phyloP scores from a whole-genome alignment of 2,797 vertebrate genomes.

The Pachyuromys duprasi region DNA sequence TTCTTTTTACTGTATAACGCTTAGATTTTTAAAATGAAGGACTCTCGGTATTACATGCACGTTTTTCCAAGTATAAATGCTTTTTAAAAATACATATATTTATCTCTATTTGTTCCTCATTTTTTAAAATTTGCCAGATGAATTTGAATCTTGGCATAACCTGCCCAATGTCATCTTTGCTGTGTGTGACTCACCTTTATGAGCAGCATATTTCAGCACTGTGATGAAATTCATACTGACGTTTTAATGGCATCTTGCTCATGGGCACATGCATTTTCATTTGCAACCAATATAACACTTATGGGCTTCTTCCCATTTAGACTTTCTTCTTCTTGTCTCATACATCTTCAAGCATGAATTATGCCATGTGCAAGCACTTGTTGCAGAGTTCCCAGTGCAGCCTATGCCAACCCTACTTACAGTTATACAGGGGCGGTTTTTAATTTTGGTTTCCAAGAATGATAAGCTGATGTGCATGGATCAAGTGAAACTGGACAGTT shows the following conservation, averaged over 20 bases:
- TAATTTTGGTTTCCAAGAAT: neutral
- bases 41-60: neutral
- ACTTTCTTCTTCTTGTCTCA: neutral
- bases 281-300: neutral
- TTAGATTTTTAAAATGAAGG: neutral
- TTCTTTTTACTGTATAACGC: neutral
- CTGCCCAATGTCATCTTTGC: neutral
- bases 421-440: neutral
- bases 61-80: neutral
- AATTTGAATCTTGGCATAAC: neutral
- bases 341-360: neutral
- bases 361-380: too few species aligned
- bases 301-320: neutral
- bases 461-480: neutral
- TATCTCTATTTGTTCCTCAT: neutral
- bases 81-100: neutral
- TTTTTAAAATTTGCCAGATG: neutral
- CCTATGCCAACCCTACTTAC: neutral
- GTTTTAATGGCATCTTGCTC: neutral
- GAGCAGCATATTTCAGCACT: conserved; percentile 1
- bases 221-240: neutral
- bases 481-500: neutral
- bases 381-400: neutral
- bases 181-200: neutral
- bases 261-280: neutral